phyloP scores from a whole-genome alignment of 2,113 vertebrate species.

The Pluvialis apricaria region DNA sequence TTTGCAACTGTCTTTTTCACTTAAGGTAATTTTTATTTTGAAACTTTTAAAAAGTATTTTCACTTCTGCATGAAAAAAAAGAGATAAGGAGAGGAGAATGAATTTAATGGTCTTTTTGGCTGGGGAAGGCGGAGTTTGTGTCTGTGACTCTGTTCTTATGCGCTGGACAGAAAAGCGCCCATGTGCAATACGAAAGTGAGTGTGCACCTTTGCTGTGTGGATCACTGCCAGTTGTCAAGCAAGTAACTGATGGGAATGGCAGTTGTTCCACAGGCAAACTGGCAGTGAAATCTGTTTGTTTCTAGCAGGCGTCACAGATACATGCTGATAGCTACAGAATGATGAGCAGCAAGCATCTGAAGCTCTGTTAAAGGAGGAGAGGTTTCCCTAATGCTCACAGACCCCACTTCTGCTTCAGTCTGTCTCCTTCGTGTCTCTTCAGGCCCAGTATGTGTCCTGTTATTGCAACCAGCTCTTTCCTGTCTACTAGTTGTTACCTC shows the following conservation, averaged over 20 bases:
- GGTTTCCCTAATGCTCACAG: neutral
- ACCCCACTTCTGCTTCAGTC: neutral
- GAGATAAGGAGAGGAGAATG: neutral
- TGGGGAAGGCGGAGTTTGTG: neutral
- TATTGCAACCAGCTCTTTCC: neutral
- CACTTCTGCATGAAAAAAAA: neutral
- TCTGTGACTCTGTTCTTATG: no score
- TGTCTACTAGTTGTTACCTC: neutral
- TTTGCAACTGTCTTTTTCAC: neutral
- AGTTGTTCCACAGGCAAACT: neutral
- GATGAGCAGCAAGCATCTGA: neutral
- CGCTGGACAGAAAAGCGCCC: neutral
- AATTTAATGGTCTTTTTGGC: neutral
- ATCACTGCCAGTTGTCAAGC: neutral
- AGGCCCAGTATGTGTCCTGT: neutral
- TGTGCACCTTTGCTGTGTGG: neutral
- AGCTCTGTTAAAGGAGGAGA: neutral
- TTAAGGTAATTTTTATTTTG: neutral
- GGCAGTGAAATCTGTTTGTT: neutral
- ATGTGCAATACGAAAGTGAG: no score
- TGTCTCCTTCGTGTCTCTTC: neutral
- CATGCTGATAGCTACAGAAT: neutral
- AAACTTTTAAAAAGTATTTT: neutral
- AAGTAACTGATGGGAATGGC: neutral
- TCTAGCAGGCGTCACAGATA: neutral